phyloP scores from a whole-genome alignment of 2,113 vertebrate species.

The Parus major region DNA sequence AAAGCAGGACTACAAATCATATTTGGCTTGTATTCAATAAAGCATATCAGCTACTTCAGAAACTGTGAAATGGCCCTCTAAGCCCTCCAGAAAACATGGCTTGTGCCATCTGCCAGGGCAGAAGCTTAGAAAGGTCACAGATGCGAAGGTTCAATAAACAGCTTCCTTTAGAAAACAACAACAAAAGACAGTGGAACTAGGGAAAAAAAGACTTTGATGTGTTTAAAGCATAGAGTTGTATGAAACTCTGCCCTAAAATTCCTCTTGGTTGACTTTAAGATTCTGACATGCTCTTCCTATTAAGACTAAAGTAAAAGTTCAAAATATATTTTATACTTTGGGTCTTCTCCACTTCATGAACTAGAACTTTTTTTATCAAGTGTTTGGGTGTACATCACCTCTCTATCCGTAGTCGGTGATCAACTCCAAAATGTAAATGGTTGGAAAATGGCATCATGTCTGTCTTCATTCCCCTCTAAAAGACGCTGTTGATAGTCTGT shows the following conservation, averaged over 20 bases:
- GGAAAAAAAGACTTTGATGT: background rate
- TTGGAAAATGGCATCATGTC: background rate
- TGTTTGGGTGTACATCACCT: accelerated
- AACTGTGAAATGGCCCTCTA: slow-evolving; percentile 42
- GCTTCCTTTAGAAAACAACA: slow-evolving; percentile 6
- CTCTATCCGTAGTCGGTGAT: background rate
- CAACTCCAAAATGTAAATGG: background rate
- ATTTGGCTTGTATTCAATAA: background rate
- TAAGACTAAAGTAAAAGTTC: background rate
- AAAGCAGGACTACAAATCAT: background rate
- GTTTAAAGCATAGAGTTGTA: background rate
- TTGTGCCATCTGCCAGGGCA: slow-evolving; percentile 28
- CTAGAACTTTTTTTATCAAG: background rate
- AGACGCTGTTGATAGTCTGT: background rate
- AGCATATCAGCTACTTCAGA: slow-evolving; percentile 14
- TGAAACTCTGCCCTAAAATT: background rate
- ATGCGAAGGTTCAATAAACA: slow-evolving; percentile 26
- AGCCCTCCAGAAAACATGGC: slow-evolving; percentile 45
- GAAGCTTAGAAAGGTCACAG: slow-evolving; percentile 41
- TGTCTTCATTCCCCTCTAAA: background rate
- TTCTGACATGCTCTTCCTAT: background rate
- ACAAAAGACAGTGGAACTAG: background rate
- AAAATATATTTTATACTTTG: background rate
- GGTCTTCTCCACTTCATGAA: background rate
- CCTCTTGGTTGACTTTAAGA: background rate